phyloP scores from a whole-genome alignment of 2,113 vertebrate genomes.

The Dermatemys mawii region DNA sequence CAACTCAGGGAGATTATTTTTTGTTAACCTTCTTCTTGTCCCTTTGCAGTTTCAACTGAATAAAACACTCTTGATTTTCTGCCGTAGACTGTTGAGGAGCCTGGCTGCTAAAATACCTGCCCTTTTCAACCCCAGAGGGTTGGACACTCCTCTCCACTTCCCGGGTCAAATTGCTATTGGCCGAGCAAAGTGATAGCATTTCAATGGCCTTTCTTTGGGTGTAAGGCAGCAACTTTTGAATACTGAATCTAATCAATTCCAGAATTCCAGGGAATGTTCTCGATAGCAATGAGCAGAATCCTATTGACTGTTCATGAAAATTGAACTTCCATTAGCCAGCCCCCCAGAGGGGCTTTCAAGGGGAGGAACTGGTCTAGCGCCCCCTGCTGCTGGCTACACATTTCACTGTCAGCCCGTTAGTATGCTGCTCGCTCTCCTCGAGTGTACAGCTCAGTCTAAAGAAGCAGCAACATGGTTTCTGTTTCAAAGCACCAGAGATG shows the following conservation, averaged over 20 bases:
- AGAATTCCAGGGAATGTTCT: not conserved
- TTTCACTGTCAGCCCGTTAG: not conserved
- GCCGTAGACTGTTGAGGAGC: not conserved
- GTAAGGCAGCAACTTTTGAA: not conserved
- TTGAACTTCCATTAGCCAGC: not conserved
- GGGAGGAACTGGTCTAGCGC: not conserved
- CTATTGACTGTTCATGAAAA: not conserved
- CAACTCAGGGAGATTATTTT: not conserved
- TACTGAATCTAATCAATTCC: not conserved
- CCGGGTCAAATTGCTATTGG: not conserved
- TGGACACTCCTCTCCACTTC: not conserved
- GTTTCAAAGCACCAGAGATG: not conserved
- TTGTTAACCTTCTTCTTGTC: not conserved
- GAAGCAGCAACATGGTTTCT: not conserved
- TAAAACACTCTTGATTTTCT: not conserved
- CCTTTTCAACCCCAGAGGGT: not conserved
- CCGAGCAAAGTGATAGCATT: not conserved
- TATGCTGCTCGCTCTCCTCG: not conserved
- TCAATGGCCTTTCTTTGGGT: not conserved
- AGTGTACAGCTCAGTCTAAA: not conserved
- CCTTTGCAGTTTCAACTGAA: conserved; percentile 1
- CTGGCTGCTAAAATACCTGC: not conserved
- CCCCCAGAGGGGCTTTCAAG: not conserved
- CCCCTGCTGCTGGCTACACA: not conserved
- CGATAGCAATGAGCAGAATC: not conserved